These are phyloP conservation scores for Lacerta agilis DNA, from an alignment of 2,797 vertebrate species.

Conservation along the genomic window DNA sequence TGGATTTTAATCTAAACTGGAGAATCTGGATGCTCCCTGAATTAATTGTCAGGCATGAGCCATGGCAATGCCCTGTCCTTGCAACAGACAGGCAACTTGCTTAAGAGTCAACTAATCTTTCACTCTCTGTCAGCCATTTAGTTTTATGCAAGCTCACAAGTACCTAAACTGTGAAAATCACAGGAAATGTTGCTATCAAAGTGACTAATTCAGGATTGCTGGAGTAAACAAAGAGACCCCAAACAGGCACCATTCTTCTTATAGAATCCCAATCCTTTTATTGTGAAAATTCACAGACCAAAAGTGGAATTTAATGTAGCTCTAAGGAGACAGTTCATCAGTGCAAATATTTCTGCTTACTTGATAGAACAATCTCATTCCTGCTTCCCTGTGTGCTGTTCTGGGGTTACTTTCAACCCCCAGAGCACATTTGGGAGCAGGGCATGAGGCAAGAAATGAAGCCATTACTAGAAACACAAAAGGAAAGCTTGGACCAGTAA, in stretches of 20 bases:
- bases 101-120: background rate
- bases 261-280: background rate
- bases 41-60: background rate
- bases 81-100: background rate
- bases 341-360: no score
- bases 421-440: no score
- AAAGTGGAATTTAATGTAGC: no score
- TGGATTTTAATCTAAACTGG: background rate
- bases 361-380: no score
- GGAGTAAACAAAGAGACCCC: background rate
- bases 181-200: background rate
- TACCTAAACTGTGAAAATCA: background rate
- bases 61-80: background rate
- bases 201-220: background rate
- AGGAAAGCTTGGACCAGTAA: background rate
- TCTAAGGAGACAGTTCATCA: no score
- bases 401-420: no score
- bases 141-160: background rate
- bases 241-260: background rate
- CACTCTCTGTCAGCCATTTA: background rate
- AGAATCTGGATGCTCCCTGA: background rate
- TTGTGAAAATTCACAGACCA: no score
- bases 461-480: background rate
- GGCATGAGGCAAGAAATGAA: background rate
- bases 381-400: no score